Evolutionary conservation across 2,113 vertebrate genomes (phyloP), one percentile per base, ranked within the genome.

Genomic region (Spea multiplicata): DNA sequence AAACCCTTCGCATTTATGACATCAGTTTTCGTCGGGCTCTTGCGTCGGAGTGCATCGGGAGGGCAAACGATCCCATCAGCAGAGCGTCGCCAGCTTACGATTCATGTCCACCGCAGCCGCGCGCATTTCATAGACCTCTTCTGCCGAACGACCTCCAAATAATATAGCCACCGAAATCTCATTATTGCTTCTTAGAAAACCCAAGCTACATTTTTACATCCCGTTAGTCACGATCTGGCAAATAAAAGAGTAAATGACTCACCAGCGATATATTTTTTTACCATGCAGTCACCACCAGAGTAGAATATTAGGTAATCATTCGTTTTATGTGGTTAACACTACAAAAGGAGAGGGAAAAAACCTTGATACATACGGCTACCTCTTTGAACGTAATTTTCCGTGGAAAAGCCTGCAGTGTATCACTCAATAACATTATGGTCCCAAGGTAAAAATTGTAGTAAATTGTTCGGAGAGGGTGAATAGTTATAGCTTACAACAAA

Each of bases 401-500:
- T 85, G 85, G 89, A 88, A 92, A 90, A 86, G 88, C 84, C 87
- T 93, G 82, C 87, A 83, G 65, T 86, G 87, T 86, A 85, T 88
- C 89, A 90, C 82, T 87, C 69, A 81, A 84, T 76, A 84, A 44
- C 52, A 83, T 59, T 84, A 85, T 61, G 82, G 79, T 83, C 83
- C 88, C 84, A 7, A 48, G 87, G 83, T 85, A 90, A 86, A 85
- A 69, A 81, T 66, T 7, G 8, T 86, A 85, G 71, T 87, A 90
- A 91, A 86, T 84, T 82, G 78, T 89, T 88, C 83, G 76, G 86
- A 83, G 85, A 10, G 77, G 90, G 84, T 81, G 83, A 89, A 76
- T 86, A 88, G 91, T 92, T 93, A 88, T 88, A 91, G 87, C 78
- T 90, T 84, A 87, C 91, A 81, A 91, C 81, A 85, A 87, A 87